A percentile compares a stretch with the other conserved stretches of the same genome.
Evolutionary conservation across 2,113 vertebrate species (phyloP).

Genomic region (Strigops habroptila): DNA sequence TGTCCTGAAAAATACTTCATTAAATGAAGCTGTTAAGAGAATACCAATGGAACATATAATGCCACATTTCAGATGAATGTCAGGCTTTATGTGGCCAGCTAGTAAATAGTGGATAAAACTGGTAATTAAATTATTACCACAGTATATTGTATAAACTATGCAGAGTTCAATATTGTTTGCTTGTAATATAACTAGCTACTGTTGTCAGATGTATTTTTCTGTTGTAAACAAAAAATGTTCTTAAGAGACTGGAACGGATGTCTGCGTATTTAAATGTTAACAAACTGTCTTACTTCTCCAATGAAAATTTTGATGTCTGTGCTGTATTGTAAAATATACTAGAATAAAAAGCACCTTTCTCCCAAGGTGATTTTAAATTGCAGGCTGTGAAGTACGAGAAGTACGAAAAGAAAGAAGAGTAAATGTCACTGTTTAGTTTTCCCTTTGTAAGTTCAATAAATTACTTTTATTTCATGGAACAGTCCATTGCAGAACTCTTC

Average conservation of each 20-base stretch:
- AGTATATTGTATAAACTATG: slow-evolving; percentile 95
- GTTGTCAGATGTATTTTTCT: slow-evolving; percentile 92
- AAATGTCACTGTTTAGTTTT: slow-evolving; percentile 84
- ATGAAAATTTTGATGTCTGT: slow-evolving; percentile 76
- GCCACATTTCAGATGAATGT: slow-evolving; percentile 92
- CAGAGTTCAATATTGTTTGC: slow-evolving; percentile 91
- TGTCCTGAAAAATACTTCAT: slow-evolving; percentile 67
- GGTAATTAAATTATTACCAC: slow-evolving; percentile 86
- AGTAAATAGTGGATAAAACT: slow-evolving; percentile 84
- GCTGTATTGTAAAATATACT: slow-evolving; percentile 75
- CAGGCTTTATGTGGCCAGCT: slow-evolving; percentile 91
- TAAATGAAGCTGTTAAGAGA: slow-evolving; percentile 77
- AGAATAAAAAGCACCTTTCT: slow-evolving; percentile 74
- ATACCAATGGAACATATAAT: slow-evolving; percentile 70
- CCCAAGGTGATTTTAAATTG: slow-evolving; percentile 74
- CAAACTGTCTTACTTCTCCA: slow-evolving; percentile 73
- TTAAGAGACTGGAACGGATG: slow-evolving; percentile 80
- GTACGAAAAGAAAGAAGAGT: slow-evolving; percentile 75
- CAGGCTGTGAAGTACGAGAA: slow-evolving; percentile 73
- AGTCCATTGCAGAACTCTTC: not conserved
- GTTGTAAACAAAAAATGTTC: slow-evolving; percentile 88
- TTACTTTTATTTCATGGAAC: slow-evolving; percentile 77
- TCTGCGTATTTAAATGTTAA: slow-evolving; percentile 79
- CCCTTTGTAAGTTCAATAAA: slow-evolving; percentile 91
- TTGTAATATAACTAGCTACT: slow-evolving; percentile 91